Evolutionary conservation across 2,797 vertebrate species (phyloP), one percentile per base, ranked within the genome.

Genomic region (Heliangelus exortis): DNA sequence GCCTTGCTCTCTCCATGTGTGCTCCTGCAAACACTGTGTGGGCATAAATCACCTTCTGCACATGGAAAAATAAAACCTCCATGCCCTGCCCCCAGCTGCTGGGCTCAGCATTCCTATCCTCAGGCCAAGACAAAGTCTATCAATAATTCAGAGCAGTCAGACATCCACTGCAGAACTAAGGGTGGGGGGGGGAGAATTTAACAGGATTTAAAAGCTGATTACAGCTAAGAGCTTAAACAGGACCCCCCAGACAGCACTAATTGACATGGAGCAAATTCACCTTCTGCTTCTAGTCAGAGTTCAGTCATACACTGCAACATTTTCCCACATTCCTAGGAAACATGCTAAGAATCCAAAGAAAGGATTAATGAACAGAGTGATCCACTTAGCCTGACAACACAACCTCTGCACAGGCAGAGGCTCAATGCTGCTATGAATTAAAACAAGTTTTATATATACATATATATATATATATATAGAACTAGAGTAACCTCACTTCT

Each of bases 401-500:
- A 23, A 79, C 18, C 55, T 68, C 77, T 51, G 25, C 10, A 10
- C 5, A 41, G 67, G 69, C 15, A 3, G 7, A 48, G 47, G 39
- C 31, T 41, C 39, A 63, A 2, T 4, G 28, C 66, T 71, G 41
- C 65, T n/a, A 36, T 7, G 6, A 73, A 41, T 67, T 75, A 80
- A 84, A 71, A 59, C 65, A 81, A 74, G 68, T 9, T 36, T 36
- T 36, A 36, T 36, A 36, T 36, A 36, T 36, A 36, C 36, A 36
- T 36, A 41, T 41, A 41, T 41, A 14, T 41, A 15, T 62, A 92
- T 72, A 80, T 36, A 66, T 21, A 91, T 0, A 84, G 79, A 96
- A 92, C 65, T 89, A 95, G 93, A 91, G 89, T 92, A 93, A 96
- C 84, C 96, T 98, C 97, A 99, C 99, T 99, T 99, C 99, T 96